These are phyloP conservation scores for Pipa parva DNA, from an alignment of 2,113 vertebrate genomes.

Conservation along the genomic window DNA sequence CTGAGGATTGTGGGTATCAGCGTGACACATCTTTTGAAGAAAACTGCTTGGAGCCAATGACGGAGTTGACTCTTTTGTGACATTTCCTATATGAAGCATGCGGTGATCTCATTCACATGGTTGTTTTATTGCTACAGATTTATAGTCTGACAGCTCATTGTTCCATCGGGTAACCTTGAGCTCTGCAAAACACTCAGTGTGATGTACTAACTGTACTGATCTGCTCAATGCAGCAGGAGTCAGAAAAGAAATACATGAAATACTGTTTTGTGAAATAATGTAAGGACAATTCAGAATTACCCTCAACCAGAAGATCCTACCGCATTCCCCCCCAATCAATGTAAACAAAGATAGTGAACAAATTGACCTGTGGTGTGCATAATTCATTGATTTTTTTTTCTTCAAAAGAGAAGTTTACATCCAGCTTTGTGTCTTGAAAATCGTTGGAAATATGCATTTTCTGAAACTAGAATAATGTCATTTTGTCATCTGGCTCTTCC, in stretches of 20 bases:
- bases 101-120: slow-evolving; percentile 50
- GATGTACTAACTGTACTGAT: slow-evolving; percentile 57
- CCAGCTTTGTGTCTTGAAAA: too few relatives aligned
- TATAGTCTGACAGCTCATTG: slow-evolving; percentile 65
- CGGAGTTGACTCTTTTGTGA: not conserved
- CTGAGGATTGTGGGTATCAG: too few relatives aligned
- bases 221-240: slow-evolving; percentile 28
- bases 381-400: too few relatives aligned
- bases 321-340: not conserved
- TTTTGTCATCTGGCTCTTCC: too few relatives aligned
- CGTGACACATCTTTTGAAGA: too few relatives aligned
- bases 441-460: too few relatives aligned
- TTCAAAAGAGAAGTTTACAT: too few relatives aligned
- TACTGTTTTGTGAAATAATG: slow-evolving; percentile 3
- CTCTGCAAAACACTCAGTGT: slow-evolving; percentile 57
- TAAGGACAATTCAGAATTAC: slow-evolving; percentile 1
- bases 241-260: slow-evolving; percentile 7
- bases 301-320: not conserved
- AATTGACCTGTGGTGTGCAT: not conserved
- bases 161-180: slow-evolving; percentile 70
- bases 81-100: not conserved
- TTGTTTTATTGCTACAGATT: slow-evolving; percentile 74
- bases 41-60: not conserved
- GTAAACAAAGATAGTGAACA: not conserved
- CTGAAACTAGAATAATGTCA: too few relatives aligned